These are phyloP conservation scores for Gandaritis pyraliata DNA, from an alignment of 2,888 invertebrate genomes.

Conservation along the genomic window DNA sequence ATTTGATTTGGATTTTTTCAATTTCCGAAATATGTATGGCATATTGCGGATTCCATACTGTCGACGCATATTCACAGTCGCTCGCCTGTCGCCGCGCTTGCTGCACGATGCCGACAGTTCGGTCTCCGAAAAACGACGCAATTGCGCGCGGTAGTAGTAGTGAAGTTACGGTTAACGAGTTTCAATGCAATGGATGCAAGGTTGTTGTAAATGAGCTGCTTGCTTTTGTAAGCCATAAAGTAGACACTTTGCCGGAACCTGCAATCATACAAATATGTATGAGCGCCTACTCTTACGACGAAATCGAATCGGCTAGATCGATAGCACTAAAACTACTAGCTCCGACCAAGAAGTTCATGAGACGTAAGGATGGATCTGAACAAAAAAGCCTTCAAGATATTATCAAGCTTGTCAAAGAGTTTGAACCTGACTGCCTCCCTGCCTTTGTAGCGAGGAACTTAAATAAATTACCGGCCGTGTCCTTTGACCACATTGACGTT, in stretches of 20 bases:
- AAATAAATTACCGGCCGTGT: not conserved
- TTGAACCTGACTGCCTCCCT: not conserved
- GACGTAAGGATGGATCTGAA: slow-evolving; percentile 3
- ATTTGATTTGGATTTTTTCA: too few relatives aligned
- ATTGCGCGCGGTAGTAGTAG: too few relatives aligned
- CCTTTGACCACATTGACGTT: not conserved
- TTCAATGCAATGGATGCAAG: too few relatives aligned
- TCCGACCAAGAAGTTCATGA: not conserved
- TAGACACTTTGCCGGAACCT: not conserved
- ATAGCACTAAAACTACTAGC: not conserved
- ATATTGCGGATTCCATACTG: too few relatives aligned
- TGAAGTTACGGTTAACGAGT: too few relatives aligned
- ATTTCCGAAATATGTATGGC: too few relatives aligned
- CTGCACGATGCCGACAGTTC: too few relatives aligned
- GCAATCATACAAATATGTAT: not conserved
- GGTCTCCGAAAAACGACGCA: slow-evolving; percentile 8
- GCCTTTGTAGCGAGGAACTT: not conserved
- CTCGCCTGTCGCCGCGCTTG: too few relatives aligned
- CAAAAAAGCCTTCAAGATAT: slow-evolving; percentile 1
- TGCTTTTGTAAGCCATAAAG: slow-evolving; percentile 3
- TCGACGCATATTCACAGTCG: too few relatives aligned
- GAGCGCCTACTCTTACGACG: not conserved
- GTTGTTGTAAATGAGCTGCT: not conserved
- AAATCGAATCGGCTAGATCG: not conserved
- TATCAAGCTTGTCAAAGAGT: too few relatives aligned